Base-by-base conservation (phyloP, 2,888 invertebrate genomes). In the Lampropteryx suffumata region DNA sequence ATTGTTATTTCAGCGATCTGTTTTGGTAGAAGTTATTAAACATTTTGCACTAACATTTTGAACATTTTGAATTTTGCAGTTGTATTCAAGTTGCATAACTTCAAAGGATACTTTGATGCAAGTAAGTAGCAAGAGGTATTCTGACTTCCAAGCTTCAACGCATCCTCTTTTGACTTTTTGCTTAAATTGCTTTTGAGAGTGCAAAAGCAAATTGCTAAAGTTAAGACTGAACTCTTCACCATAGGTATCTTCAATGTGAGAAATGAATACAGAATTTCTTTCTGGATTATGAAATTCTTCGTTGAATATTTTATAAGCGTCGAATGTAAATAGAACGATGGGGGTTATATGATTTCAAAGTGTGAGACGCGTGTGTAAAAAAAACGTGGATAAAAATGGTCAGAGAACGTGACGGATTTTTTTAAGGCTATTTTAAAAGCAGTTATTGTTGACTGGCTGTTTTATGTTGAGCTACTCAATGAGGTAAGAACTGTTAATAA, bases 221-320 rank as follows among this genome's bases (percentile, higher is more conserved):
- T 54, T 56, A 50, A 41, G 56, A 50, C 52, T 50, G 55, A 55
- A 58, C 50, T 59, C 54, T 53, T 65, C 57, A 13, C 32, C 40
- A 60, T 62, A 58, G 37, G 44, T 46, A 46, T 47, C 43, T 57
- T 49, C 55, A 56, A 59, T 51, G 55, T 61, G 49, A 63, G 65
- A 62, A 61, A 68, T 68, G 67, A 65, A 69, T 68, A 67, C 67
- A 50, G 55, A 65, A 68, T 69, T 62, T 62, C 52, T 64, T 66
- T 64, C 61, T 53, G 51, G 47, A 50, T 57, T 32, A 57, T 46
- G 55, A 61, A 63, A 60, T 61, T 56, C 62, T 66, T 64, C 65
- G 17, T 64, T 67, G 62, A 66, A 64, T 67, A 61, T 65, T 63
- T 64, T 62, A 68, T 65, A 55, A 58, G 55, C 58, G 62, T 59